Percentiles rank a stretch among this genome's conserved stretches.
Evolutionary conservation across 2,113 vertebrate genomes (phyloP).

Genomic region (Megaleporinus macrocephalus): DNA sequence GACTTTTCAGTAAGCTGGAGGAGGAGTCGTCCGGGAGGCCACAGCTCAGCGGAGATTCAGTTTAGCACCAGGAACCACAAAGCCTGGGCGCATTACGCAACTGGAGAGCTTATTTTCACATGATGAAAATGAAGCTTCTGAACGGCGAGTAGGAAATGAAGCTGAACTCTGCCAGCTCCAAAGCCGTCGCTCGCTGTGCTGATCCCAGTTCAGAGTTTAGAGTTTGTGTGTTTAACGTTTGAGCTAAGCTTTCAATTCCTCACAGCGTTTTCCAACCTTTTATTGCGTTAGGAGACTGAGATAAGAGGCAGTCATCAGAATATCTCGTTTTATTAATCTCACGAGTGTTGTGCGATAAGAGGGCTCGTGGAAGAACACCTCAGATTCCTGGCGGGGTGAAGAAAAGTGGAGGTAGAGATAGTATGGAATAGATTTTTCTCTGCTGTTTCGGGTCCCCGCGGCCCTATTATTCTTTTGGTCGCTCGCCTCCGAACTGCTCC

Average conservation of each 20-base stretch:
- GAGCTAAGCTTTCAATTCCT: conserved; percentile 51
- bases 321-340: conserved; percentile 55
- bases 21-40: conserved; percentile 41
- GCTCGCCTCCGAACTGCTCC: conserved; percentile 25
- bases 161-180: conserved; percentile 17
- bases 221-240: conserved; percentile 48
- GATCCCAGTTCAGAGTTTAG: conserved; percentile 45
- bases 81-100: conserved; percentile 44
- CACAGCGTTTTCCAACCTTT: conserved; percentile 3
- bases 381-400: background rate
- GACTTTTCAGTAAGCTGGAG: conserved; percentile 43
- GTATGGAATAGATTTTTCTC: background rate
- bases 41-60: conserved; percentile 46
- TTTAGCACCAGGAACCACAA: conserved; percentile 48
- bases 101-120: conserved; percentile 42
- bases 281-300: conserved; percentile 45
- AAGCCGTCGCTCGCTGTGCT: conserved; percentile 39
- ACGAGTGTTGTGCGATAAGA: conserved; percentile 39
- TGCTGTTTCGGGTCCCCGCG: background rate
- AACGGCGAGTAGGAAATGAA: conserved; percentile 52
- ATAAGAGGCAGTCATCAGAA: conserved; percentile 43
- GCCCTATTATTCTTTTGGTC: background rate
- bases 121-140: conserved; percentile 20
- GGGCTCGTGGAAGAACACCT: conserved; percentile 49
- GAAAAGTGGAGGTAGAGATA: background rate